Evolutionary conservation across 2,113 vertebrate species (phyloP).

Genomic region (Mirza zaza): DNA sequence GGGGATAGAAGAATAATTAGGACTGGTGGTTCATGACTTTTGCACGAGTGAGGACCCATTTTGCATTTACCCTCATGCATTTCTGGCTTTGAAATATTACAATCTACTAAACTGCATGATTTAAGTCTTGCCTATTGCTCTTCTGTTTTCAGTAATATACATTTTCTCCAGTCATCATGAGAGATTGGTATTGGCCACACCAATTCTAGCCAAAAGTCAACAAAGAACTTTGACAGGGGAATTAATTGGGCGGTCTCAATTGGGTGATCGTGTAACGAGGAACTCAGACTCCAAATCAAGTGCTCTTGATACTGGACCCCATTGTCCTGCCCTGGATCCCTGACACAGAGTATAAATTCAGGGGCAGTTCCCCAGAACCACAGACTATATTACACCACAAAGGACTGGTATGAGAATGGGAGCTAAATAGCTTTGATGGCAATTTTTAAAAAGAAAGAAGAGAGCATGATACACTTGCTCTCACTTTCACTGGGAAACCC

Average conservation of each 20-base stretch:
- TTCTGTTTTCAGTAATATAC: neutral
- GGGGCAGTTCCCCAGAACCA: neutral
- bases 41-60: neutral
- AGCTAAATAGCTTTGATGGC: neutral
- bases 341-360: neutral
- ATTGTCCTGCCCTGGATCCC: neutral
- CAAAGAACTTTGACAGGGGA: neutral
- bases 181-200: neutral
- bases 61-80: neutral
- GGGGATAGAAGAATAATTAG: neutral
- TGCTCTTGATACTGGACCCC: neutral
- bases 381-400: neutral
- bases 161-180: neutral
- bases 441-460: constrained; percentile 7
- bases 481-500: neutral
- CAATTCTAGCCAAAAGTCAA: neutral
- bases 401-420: neutral
- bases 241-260: neutral
- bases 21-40: neutral
- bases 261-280: neutral
- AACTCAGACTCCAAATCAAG: neutral
- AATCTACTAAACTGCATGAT: neutral
- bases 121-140: neutral
- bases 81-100: neutral
- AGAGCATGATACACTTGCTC: neutral